A percentile compares a stretch with the other conserved stretches of the same genome.
Conservation (phyloP, 1,140 invertebrate species). For the Eueides isabella region DNA sequence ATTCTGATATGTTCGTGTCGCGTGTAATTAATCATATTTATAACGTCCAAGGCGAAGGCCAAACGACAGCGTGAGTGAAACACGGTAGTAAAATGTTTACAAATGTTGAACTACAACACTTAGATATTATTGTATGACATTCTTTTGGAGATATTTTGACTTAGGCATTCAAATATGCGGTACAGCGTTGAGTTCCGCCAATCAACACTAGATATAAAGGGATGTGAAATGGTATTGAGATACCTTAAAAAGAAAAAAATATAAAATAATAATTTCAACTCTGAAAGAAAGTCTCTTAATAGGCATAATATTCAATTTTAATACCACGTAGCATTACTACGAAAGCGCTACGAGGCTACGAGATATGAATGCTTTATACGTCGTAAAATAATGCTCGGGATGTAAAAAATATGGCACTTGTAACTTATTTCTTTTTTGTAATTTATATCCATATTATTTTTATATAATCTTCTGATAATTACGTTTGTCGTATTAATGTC, state of each 20-base stretch:
- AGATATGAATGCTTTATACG: slow-evolving; percentile 19
- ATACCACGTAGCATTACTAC: slow-evolving; percentile 18
- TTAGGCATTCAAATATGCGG: too few relatives aligned
- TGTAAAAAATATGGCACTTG: neutral
- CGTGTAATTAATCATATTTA: slow-evolving; percentile 15
- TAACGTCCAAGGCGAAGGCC: neutral
- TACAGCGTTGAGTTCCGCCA: too few relatives aligned
- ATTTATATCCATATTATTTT: neutral
- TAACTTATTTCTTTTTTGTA: neutral
- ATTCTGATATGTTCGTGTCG: neutral
- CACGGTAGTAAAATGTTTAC: slow-evolving; percentile 8
- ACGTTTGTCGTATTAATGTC: too few relatives aligned
- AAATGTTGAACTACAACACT: neutral
- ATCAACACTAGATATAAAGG: too few relatives aligned
- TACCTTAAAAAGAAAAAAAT: neutral
- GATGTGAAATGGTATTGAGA: too few relatives aligned
- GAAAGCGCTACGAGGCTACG: slow-evolving; percentile 19
- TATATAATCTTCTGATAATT: too few relatives aligned
- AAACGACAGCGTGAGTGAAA: neutral
- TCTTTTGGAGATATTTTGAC: neutral
- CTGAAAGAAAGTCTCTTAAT: neutral
- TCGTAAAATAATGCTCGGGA: slow-evolving; percentile 2
- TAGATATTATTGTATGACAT: neutral
- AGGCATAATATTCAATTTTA: slow-evolving; percentile 11
- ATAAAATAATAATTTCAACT: neutral